Evolutionary conservation across 2,113 vertebrate species (phyloP).

Genomic region (Suricata suricatta): DNA sequence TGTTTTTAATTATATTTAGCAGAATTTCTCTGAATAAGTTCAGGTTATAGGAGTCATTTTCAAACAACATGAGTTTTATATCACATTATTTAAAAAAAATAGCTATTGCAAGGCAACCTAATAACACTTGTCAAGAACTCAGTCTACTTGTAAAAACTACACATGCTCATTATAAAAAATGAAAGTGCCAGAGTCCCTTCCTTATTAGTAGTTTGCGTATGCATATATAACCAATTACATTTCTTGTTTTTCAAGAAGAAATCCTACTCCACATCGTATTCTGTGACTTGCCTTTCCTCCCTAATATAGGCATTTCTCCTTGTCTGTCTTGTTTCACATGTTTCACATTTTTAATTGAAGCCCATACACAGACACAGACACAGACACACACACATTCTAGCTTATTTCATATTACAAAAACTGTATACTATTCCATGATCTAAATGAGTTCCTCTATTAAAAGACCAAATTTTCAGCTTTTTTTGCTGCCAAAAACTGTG

Average conservation of each 20-base stretch:
- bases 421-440: not conserved
- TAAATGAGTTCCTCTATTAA: constrained; percentile 41
- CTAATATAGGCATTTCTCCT: not conserved
- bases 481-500: not conserved
- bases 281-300: not conserved
- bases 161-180: constrained; percentile 17
- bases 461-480: constrained; percentile 6
- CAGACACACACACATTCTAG: not conserved
- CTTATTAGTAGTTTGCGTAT: constrained; percentile 16
- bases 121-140: constrained; percentile 24
- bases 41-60: constrained; percentile 45
- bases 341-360: constrained; percentile 28
- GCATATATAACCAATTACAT: not conserved
- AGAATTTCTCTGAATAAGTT: constrained; percentile 42
- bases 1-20: constrained; percentile 42
- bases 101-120: constrained; percentile 7
- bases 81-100: constrained; percentile 31
- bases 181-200: not conserved
- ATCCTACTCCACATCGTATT: constrained; percentile 1
- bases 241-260: constrained; percentile 31
- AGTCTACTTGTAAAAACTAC: not conserved
- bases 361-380: not conserved
- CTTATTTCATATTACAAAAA: constrained; percentile 41
- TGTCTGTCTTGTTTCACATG: not conserved
- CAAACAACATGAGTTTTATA: constrained; percentile 33